phyloP scores from a whole-genome alignment of 2,888 invertebrate genomes.

The Lepetodrilus schrolli region DNA sequence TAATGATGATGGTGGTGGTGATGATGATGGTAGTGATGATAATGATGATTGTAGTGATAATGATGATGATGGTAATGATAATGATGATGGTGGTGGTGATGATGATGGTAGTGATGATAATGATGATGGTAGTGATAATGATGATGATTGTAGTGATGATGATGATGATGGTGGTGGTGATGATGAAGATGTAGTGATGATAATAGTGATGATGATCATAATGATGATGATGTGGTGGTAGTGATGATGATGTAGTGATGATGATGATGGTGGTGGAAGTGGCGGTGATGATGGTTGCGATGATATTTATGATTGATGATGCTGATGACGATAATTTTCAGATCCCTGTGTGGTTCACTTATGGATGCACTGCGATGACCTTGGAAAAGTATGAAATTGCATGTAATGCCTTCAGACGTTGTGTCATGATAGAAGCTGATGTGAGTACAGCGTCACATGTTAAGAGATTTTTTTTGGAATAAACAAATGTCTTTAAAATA shows the following conservation, averaged over 20 bases:
- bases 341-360: slow-evolving; percentile 84
- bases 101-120: background rate
- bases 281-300: no score
- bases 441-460: slow-evolving; percentile 69
- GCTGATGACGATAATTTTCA: slow-evolving; percentile 34
- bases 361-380: slow-evolving; percentile 88
- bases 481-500: background rate
- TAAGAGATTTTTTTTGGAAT: background rate
- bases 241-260: no score
- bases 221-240: background rate
- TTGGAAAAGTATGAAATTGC: slow-evolving; percentile 79
- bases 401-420: slow-evolving; percentile 88
- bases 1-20: background rate
- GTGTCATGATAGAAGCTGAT: slow-evolving; percentile 88
- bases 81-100: background rate
- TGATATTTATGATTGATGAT: no score
- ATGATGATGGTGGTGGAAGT: background rate
- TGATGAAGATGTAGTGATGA: no score
- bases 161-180: background rate
- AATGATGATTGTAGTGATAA: no score
- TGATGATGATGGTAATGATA: background rate
- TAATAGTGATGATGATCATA: background rate
- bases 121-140: background rate
- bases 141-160: background rate
- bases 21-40: no score